A percentile compares a stretch with the other conserved stretches of the same genome.
Conservation (phyloP, 2,888 invertebrate species). For the Ennomos erosarius region DNA sequence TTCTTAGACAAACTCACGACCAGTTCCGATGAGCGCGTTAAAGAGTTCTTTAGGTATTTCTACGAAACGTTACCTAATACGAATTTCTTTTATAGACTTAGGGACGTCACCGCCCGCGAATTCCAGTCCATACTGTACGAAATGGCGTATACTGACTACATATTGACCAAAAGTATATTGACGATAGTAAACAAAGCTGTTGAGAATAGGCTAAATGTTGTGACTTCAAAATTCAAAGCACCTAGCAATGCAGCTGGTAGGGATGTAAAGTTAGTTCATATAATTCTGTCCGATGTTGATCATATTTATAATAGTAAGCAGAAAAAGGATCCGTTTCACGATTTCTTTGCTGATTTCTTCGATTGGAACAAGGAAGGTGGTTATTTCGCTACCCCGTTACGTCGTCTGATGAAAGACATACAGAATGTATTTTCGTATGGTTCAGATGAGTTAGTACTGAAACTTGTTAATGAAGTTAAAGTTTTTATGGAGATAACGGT, state of each 20-base stretch:
- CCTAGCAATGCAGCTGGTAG: conserved; percentile 40
- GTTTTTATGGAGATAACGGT: conserved; percentile 66
- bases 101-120: conserved; percentile 53
- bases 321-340: conserved; percentile 53
- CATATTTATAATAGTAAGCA: conserved; percentile 55
- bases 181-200: conserved; percentile 52
- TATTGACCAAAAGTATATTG: conserved; percentile 58
- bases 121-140: conserved; percentile 66
- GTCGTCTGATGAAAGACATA: conserved; percentile 50
- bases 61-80: conserved; percentile 44
- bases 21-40: conserved; percentile 21
- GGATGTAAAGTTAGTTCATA: conserved; percentile 59
- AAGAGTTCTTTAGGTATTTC: conserved; percentile 40
- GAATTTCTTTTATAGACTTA: conserved; percentile 54
- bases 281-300: conserved; percentile 70
- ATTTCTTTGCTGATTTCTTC: conserved; percentile 52
- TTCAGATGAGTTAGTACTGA: conserved; percentile 50
- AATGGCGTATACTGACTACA: conserved; percentile 58
- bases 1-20: conserved; percentile 23
- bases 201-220: conserved; percentile 47
- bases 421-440: conserved; percentile 41
- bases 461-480: conserved; percentile 60
- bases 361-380: conserved; percentile 49
- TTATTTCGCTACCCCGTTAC: conserved; percentile 44
- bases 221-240: conserved; percentile 31